These are phyloP conservation scores for Linnaemya vulpina DNA, from an alignment of 2,888 invertebrate species.

Conservation along the genomic window DNA sequence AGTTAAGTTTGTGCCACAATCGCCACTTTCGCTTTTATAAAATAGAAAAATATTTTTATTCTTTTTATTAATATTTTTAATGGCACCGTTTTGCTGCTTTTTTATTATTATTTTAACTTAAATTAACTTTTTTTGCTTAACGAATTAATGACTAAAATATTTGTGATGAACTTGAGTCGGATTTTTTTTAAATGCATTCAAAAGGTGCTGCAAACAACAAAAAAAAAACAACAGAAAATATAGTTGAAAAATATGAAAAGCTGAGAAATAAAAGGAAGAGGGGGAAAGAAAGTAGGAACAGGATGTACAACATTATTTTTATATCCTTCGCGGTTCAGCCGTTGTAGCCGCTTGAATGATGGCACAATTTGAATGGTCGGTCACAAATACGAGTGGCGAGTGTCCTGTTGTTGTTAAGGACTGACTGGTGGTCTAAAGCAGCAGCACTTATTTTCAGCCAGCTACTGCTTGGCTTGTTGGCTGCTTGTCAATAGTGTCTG, in stretches of 20 bases:
- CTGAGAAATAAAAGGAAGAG: conserved; percentile 8
- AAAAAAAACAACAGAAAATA: neutral
- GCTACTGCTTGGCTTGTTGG: conserved; percentile 37
- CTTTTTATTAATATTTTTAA: conserved; percentile 6
- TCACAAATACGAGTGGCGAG: conserved; percentile 19
- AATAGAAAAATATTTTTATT: conserved; percentile 30
- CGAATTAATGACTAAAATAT: conserved; percentile 66
- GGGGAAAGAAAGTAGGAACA: conserved; percentile 51
- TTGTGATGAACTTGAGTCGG: conserved; percentile 67
- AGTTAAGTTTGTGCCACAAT: conserved; percentile 12
- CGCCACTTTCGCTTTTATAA: conserved; percentile 31
- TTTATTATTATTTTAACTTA: conserved; percentile 45
- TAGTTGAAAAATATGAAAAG: neutral
- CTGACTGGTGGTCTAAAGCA: neutral
- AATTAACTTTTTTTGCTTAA: conserved; percentile 28
- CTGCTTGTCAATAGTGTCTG: conserved; percentile 49
- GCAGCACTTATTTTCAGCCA: neutral
- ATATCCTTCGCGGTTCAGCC: conserved; percentile 46
- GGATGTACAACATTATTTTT: conserved; percentile 65
- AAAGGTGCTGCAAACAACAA: conserved; percentile 11
- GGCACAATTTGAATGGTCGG: conserved; percentile 1
- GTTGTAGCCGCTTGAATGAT: conserved; percentile 33
- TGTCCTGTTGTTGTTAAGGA: neutral
- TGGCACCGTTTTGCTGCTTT: neutral
- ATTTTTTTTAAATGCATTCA: conserved; percentile 54